Conservation (phyloP, 2,888 invertebrate genomes). For the Gymnosoma rotundatum region DNA sequence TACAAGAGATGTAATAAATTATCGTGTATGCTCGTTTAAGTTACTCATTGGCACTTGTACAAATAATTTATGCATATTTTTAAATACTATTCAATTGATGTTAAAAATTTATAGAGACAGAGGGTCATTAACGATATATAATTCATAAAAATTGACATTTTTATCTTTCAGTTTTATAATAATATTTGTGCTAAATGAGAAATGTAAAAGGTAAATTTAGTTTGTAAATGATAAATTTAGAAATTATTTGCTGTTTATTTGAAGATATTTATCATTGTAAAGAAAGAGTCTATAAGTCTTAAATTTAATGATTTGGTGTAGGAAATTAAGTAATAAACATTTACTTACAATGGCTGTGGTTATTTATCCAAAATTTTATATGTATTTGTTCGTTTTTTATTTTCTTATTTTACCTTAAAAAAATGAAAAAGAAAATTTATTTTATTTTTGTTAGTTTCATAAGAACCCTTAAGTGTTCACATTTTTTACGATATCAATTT, state of each 20-base stretch:
- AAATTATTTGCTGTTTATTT: neutral
- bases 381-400: neutral
- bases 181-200: conserved; percentile 18
- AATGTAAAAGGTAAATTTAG: conserved; percentile 31
- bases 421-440: conserved; percentile 49
- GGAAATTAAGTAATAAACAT: conserved; percentile 6
- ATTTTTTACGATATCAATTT: conserved; percentile 75
- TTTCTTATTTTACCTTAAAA: conserved; percentile 24
- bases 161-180: conserved; percentile 49
- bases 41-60: conserved; percentile 22
- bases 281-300: conserved; percentile 23
- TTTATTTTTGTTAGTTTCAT: conserved; percentile 69
- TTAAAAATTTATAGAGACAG: neutral
- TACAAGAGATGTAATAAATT: conserved; percentile 56
- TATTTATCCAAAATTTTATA: neutral
- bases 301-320: neutral
- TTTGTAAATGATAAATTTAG: conserved; percentile 12
- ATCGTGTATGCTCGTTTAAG: conserved; percentile 43
- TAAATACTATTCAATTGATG: conserved; percentile 26
- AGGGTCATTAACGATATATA: conserved; percentile 53
- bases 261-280: conserved; percentile 19
- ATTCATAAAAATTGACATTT: conserved; percentile 59
- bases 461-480: conserved; percentile 76
- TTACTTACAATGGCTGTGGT: neutral
- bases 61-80: conserved; percentile 53